Evolutionary conservation across 2,888 invertebrate species (phyloP), one percentile per base, ranked within the genome.

Genomic region (Lepidocyrtoides sp.): DNA sequence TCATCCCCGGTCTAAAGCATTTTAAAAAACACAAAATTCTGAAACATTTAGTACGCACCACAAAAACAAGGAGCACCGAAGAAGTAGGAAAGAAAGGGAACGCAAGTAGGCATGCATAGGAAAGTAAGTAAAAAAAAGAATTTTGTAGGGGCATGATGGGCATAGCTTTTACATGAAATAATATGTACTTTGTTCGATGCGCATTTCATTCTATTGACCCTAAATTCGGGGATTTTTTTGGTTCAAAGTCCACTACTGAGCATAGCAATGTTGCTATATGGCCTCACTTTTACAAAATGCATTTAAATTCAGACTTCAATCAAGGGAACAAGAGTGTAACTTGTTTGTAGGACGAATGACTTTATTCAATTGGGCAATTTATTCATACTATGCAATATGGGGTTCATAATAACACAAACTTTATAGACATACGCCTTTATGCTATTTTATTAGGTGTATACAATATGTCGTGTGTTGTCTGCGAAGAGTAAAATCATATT

Each of bases 241-340:
- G 36, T 69, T 69, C 69, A 69, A 14, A 69, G 69, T 69, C 29
- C 69, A 69, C n/a, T 69, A n/a, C n/a, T n/a, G n/a, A n/a, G n/a
- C n/a, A n/a, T n/a, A n/a, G n/a, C n/a, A n/a, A n/a, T n/a, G n/a
- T n/a, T n/a, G n/a, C n/a, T n/a, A n/a, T n/a, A n/a, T n/a, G n/a
- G n/a, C n/a, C n/a, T n/a, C n/a, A n/a, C n/a, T n/a, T n/a, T n/a
- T 12, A 32, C 20, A 63, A 51, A 77, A 54, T 57, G 79, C 57
- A 57, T 20, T n/a, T n/a, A n/a, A n/a, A n/a, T n/a, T n/a, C n/a
- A n/a, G n/a, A n/a, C n/a, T n/a, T n/a, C n/a, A n/a, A n/a, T n/a
- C n/a, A n/a, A n/a, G n/a, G n/a, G n/a, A n/a, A n/a, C n/a, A n/a
- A n/a, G n/a, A n/a, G n/a, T n/a, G n/a, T n/a, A n/a, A n/a, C n/a